phyloP scores from a whole-genome alignment of 2,113 vertebrate genomes.

The Syngnathus scovelli region DNA sequence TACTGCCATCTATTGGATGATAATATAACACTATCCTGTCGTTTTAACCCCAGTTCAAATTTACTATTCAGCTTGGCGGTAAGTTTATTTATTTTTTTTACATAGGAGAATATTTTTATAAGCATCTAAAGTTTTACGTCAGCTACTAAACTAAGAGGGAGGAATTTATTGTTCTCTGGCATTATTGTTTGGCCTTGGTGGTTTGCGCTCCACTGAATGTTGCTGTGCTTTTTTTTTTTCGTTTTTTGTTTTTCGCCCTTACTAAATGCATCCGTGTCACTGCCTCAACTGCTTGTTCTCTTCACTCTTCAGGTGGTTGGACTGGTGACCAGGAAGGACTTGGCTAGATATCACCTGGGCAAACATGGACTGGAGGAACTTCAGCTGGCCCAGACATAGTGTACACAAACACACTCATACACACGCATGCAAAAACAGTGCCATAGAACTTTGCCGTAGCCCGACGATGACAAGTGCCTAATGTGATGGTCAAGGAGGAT shows the following conservation, averaged over 20 bases:
- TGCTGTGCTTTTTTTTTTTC: too few species aligned
- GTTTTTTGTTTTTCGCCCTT: too few species aligned
- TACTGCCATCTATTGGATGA: background rate
- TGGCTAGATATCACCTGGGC: slow-evolving; percentile 90
- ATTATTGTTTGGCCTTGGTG: background rate
- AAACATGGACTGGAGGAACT: slow-evolving; percentile 94
- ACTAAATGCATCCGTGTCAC: background rate
- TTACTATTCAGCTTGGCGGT: background rate
- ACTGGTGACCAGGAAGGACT: slow-evolving; percentile 92
- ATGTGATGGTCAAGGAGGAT: slow-evolving; percentile 4
- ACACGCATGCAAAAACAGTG: slow-evolving; percentile 10
- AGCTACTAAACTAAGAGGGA: background rate
- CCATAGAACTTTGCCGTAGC: background rate
- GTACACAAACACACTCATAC: slow-evolving; percentile 1
- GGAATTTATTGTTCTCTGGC: background rate
- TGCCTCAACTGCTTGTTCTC: background rate
- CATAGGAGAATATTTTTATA: background rate
- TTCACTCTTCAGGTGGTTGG: slow-evolving; percentile 79
- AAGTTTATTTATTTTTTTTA: background rate
- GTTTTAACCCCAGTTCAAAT: background rate
- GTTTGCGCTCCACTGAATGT: too few species aligned
- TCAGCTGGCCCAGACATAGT: slow-evolving; percentile 88
- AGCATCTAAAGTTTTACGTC: background rate
- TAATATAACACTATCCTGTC: background rate
- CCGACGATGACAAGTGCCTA: slow-evolving; percentile 11